phyloP scores from a whole-genome alignment of 2,888 invertebrate genomes.

The Strigamia maritima region DNA sequence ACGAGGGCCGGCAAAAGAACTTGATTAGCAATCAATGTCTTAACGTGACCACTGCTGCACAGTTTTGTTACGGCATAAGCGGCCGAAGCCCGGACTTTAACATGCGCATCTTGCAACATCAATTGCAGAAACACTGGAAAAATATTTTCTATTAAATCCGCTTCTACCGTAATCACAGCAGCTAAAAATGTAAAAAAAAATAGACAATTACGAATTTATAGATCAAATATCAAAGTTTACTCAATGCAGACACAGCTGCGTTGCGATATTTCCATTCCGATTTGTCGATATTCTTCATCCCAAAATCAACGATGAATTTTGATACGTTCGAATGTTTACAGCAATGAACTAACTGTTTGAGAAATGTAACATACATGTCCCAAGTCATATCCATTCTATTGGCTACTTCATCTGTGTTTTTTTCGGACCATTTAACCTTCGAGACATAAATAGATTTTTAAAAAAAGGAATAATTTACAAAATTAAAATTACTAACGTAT shows the following conservation, averaged over 20 bases:
- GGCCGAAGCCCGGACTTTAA: background rate
- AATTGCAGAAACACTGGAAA: background rate
- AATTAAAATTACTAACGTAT: background rate
- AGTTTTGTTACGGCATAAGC: background rate
- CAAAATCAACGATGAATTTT: background rate
- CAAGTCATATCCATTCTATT: background rate
- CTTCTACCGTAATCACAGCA: background rate
- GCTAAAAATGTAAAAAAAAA: too few relatives aligned
- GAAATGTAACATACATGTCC: background rate
- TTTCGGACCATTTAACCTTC: background rate
- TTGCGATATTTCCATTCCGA: background rate
- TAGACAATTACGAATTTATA: too few relatives aligned
- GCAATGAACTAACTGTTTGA: background rate
- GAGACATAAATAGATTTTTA: background rate
- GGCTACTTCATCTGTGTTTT: background rate
- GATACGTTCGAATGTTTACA: background rate
- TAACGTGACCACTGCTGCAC: background rate
- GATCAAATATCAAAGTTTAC: background rate
- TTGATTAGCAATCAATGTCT: background rate
- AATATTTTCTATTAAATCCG: background rate
- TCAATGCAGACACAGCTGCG: background rate
- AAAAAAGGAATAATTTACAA: background rate
- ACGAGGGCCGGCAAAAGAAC: background rate
- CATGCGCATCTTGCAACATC: background rate
- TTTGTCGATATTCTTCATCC: constrained; percentile 12